Evolutionary conservation across 2,113 vertebrate genomes (phyloP), one percentile per base, ranked within the genome.

Genomic region (Narcine bancroftii): DNA sequence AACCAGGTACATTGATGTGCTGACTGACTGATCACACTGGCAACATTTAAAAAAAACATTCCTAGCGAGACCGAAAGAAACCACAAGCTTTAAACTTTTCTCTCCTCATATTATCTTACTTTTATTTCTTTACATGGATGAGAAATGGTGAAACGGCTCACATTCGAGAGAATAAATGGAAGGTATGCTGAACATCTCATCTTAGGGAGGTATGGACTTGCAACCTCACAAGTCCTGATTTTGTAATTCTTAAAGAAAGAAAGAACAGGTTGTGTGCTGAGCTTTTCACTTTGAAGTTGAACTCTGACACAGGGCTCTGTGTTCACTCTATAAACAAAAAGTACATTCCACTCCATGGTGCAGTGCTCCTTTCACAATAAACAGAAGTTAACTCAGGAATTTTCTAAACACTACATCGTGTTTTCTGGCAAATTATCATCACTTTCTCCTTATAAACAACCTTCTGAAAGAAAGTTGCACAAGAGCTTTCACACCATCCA

Each of bases 251-350:
- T n/a, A 42, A 33, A 87, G 53, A 87, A 33, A 87, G 53, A 87
- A 87, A 87, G 81, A 60, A 15, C 17, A 56, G 33, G 33, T 36
- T 87, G 33, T 87, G n/a, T 7, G 81, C 53, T 39, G 81, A 60
- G 53, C 15, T 60, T 60, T 63, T 15, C 81, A 17, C 77, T 87
- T 87, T 87, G 53, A 87, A 87, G n/a, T 87, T 36, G 7, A 63
- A 87, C 11, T 36, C 53, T 87, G 19, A 63, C 81, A 87, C 81
- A 87, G 81, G 15, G 0, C 17, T 2, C 50, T 60, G 33, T 36
- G 56, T 87, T 87, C 81, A 60, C n/a, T 87, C n/a, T 36, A 87
- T 87, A 87, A 87, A 87, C 50, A 39, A 60, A 60, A 60, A n/a
- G 47, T 56, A 56, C 53, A 85, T 85, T 87, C 81, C 53, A 60